Conservation (phyloP, 2,797 vertebrate genomes). For the Gymnoscopelus microlampas region DNA sequence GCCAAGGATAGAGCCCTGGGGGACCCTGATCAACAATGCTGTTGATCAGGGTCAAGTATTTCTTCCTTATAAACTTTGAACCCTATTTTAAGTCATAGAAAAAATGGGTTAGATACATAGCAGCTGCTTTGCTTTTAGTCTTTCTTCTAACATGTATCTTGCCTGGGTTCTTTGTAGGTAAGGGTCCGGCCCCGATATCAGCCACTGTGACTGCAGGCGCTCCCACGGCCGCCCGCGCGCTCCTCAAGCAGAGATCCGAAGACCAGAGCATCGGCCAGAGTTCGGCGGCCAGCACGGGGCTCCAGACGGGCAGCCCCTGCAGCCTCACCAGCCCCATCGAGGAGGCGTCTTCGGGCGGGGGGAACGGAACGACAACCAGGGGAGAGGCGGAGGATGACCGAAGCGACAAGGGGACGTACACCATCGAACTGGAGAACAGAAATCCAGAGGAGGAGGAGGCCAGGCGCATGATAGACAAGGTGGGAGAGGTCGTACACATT, state of each 20-base stretch:
- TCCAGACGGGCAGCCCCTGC: slow-evolving; percentile 79
- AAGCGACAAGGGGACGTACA: slow-evolving; percentile 97
- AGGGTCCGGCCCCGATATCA: slow-evolving; percentile 70
- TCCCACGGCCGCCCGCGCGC: slow-evolving; percentile 81
- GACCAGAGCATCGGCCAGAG: slow-evolving; percentile 88
- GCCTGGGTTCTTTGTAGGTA: slow-evolving; percentile 49
- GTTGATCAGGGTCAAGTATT: no score
- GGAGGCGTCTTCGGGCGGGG: slow-evolving; percentile 78
- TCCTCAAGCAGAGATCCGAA: slow-evolving; percentile 93
- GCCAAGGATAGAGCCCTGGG: no score
- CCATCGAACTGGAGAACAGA: slow-evolving; percentile 94
- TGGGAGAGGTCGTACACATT: slow-evolving; percentile 60
- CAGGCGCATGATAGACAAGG: slow-evolving; percentile 97
- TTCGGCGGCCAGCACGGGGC: slow-evolving; percentile 88
- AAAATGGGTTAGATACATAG: no score
- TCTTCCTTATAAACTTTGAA: no score
- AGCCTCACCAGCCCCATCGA: slow-evolving; percentile 80
- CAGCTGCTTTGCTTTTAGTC: no score
- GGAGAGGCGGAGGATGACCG: slow-evolving; percentile 90
- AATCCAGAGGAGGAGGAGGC: slow-evolving; percentile 95
- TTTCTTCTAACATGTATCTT: no score
- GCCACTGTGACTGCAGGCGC: slow-evolving; percentile 76
- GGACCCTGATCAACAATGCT: no score
- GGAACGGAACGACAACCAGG: slow-evolving; percentile 65
- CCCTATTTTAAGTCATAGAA: no score